Conservation (phyloP, 92 coral and sea anemone genomes). For the Paragorgia papillata region DNA sequence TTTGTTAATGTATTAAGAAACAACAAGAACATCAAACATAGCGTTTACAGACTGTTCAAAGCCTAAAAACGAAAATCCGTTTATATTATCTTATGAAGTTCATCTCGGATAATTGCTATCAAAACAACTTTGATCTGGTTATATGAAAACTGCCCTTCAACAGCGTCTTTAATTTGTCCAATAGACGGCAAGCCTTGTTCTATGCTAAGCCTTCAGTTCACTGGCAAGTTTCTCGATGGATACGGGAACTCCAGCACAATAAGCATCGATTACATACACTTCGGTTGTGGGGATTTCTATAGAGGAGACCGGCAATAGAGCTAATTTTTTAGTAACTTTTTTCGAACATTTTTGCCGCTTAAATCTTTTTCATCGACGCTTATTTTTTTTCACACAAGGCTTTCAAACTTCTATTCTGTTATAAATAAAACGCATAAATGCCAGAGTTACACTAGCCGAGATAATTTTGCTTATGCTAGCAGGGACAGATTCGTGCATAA, state of each 20-base stretch:
- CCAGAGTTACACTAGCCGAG: not conserved
- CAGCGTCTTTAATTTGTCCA: slow-evolving; percentile 17
- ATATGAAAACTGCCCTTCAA: too few relatives aligned
- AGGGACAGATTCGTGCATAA: too few relatives aligned
- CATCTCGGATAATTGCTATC: too few relatives aligned
- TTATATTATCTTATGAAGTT: too few relatives aligned
- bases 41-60: too few relatives aligned
- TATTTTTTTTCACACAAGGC: slow-evolving; percentile 41
- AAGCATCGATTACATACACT: slow-evolving; percentile 29
- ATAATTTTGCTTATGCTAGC: too few relatives aligned
- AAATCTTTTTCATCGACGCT: too few relatives aligned
- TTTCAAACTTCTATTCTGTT: slow-evolving; percentile 33
- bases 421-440: slow-evolving; percentile 1
- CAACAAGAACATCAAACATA: too few relatives aligned
- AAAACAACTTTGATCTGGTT: slow-evolving; percentile 24
- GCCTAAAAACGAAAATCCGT: not conserved
- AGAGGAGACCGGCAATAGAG: slow-evolving; percentile 1
- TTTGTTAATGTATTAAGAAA: too few relatives aligned
- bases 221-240: slow-evolving; percentile 33
- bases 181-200: slow-evolving; percentile 6
- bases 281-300: slow-evolving; percentile 42
- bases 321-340: slow-evolving; percentile 11
- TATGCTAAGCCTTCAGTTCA: slow-evolving; percentile 5
- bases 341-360: slow-evolving; percentile 22
- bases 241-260: slow-evolving; percentile 25